Conservation (phyloP, 35 echinoderm and acorn worm genomes). For the Apostichopus parvimensis region DNA sequence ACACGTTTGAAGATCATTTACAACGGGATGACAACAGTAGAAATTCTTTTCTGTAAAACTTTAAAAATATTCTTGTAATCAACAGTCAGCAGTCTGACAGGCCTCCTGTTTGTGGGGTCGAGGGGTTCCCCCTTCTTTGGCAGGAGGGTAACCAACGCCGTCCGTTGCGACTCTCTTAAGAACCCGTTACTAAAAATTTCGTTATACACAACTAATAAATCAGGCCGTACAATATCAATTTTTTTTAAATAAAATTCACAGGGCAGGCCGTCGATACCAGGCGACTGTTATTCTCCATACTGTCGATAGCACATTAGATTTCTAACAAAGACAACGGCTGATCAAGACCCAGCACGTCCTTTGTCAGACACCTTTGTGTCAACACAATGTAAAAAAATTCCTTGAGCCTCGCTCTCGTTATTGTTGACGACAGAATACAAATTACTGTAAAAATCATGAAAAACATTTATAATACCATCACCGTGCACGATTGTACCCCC, state of each 20-base stretch:
- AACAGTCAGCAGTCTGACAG: too few relatives aligned
- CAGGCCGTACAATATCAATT: not conserved
- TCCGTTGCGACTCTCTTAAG: not conserved
- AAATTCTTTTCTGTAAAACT: too few relatives aligned
- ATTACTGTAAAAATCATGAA: conserved; percentile 37
- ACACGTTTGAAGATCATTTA: too few relatives aligned
- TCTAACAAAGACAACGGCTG: not conserved
- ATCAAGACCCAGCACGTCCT: not conserved
- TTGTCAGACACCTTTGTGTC: not conserved
- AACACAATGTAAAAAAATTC: conserved; percentile 35
- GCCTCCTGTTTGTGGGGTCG: too few relatives aligned
- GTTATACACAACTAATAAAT: not conserved
- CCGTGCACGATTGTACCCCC: conserved; percentile 33
- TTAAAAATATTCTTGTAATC: too few relatives aligned
- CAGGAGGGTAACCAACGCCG: too few relatives aligned
- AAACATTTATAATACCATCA: conserved; percentile 34
- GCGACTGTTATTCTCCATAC: conserved; percentile 42
- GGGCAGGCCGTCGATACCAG: conserved; percentile 59
- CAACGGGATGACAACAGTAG: too few relatives aligned
- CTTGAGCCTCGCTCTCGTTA: conserved; percentile 28
- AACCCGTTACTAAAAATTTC: not conserved
- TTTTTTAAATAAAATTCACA: not conserved
- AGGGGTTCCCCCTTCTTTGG: too few relatives aligned
- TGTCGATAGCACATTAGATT: conserved; percentile 22
- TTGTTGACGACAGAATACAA: conserved; percentile 13